Percentiles rank a stretch among this genome's conserved stretches.
phyloP scores from a whole-genome alignment of 2,113 vertebrate genomes.

The Machaerirhynchus nigripectus region DNA sequence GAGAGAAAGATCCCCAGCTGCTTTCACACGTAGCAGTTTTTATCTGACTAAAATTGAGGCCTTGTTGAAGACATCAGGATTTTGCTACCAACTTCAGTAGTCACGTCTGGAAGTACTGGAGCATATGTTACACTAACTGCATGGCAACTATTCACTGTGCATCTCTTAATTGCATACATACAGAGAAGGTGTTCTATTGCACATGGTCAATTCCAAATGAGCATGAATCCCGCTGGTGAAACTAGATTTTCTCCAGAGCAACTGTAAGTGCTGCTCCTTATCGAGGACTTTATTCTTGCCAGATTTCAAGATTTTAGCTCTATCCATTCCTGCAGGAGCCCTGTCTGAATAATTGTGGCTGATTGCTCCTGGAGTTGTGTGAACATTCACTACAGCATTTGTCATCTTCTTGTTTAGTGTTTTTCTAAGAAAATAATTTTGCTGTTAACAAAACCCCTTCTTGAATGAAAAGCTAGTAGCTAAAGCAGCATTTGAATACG shows the following conservation, averaged over 20 bases:
- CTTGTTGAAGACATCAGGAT: slow-evolving; percentile 30
- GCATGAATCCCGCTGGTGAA: not conserved
- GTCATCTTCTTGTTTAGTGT: slow-evolving; percentile 32
- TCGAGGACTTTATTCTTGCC: not conserved
- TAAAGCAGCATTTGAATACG: not conserved
- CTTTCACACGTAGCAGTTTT: not conserved
- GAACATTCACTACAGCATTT: slow-evolving; percentile 42
- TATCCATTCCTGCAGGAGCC: not conserved
- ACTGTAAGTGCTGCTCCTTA: not conserved
- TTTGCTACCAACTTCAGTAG: slow-evolving; percentile 31
- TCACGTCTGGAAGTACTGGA: slow-evolving; percentile 35
- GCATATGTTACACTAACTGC: slow-evolving; percentile 41
- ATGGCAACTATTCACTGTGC: slow-evolving; percentile 39
- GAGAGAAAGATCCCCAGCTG: not conserved
- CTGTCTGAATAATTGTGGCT: not conserved
- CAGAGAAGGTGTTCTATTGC: slow-evolving; percentile 37
- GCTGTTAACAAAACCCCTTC: slow-evolving; percentile 41
- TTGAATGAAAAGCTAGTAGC: slow-evolving; percentile 12
- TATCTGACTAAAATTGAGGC: not conserved
- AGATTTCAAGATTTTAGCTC: slow-evolving; percentile 13
- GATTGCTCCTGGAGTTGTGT: slow-evolving; percentile 29
- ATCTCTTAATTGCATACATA: slow-evolving; percentile 51
- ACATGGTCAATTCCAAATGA: slow-evolving; percentile 45
- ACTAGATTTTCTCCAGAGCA: slow-evolving; percentile 11
- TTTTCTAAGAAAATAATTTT: slow-evolving; percentile 49